Evolutionary conservation across 1,140 invertebrate species (phyloP).

Genomic region (Heliconius hermathena): DNA sequence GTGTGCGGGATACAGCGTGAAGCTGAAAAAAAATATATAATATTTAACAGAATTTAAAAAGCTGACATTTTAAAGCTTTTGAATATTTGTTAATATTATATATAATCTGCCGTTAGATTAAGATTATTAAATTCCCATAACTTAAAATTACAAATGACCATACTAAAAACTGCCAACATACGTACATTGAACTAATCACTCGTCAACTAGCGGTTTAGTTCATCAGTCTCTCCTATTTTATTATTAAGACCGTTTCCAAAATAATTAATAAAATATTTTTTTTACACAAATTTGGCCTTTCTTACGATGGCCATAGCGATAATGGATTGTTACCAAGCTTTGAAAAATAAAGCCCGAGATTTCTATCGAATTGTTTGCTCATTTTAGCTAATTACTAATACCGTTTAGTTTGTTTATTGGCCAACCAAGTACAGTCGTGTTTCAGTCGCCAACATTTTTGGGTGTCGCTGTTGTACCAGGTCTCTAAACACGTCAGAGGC

Average conservation of each 20-base stretch:
- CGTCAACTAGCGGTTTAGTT: neutral
- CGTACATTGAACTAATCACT: neutral
- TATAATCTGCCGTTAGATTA: too few species aligned
- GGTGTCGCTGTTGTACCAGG: too few species aligned
- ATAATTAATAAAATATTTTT: neutral
- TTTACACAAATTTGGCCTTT: neutral
- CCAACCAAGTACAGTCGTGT: neutral
- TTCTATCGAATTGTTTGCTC: neutral
- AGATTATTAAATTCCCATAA: too few species aligned
- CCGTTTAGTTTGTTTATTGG: neutral
- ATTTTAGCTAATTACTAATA: neutral
- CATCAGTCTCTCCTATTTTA: neutral
- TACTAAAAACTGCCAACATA: neutral
- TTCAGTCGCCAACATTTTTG: too few species aligned
- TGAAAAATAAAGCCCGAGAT: neutral
- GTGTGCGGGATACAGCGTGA: too few species aligned
- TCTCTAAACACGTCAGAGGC: too few species aligned
- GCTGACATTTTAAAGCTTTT: too few species aligned
- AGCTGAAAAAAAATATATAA: too few species aligned
- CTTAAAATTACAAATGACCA: neutral
- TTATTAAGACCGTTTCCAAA: neutral
- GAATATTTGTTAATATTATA: too few species aligned
- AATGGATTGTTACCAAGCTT: neutral
- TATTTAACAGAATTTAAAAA: too few species aligned
- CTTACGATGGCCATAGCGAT: neutral